Percentiles rank a stretch among this genome's conserved stretches.
These are phyloP conservation scores for Ailurus styani DNA, from an alignment of 2,113 vertebrate genomes.

Conservation along the genomic window DNA sequence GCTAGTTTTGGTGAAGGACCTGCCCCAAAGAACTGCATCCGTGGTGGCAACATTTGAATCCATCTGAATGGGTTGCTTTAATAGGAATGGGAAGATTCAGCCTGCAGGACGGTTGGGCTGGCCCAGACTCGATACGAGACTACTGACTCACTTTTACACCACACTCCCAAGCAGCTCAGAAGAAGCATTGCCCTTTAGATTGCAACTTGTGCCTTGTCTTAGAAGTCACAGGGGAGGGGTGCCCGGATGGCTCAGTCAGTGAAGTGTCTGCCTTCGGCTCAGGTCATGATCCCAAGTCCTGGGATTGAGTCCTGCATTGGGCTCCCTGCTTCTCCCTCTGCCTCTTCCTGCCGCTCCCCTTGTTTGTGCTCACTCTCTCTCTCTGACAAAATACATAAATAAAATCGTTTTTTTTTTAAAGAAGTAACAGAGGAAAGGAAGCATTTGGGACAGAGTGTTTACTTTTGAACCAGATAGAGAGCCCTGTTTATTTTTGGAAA, in stretches of 20 bases:
- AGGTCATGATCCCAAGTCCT: too few relatives aligned
- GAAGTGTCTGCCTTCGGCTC: too few relatives aligned
- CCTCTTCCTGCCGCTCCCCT: too few relatives aligned
- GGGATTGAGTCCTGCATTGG: too few relatives aligned
- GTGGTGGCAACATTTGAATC: not conserved
- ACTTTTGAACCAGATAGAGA: not conserved
- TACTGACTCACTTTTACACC: not conserved
- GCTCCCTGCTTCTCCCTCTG: too few relatives aligned
- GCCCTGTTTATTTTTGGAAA: not conserved
- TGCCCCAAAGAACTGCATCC: not conserved
- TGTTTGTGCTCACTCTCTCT: too few relatives aligned
- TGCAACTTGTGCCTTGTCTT: not conserved
- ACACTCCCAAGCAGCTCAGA: not conserved
- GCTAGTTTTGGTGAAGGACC: not conserved
- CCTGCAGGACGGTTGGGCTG: not conserved
- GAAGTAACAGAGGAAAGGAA: not conserved
- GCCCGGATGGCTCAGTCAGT: too few relatives aligned
- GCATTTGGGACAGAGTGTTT: not conserved
- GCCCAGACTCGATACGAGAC: not conserved
- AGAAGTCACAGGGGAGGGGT: not conserved
- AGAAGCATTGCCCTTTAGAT: not conserved
- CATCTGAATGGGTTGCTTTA: not conserved
- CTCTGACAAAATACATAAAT: too few relatives aligned
- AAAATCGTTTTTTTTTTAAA: too few relatives aligned
- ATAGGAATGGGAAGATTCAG: not conserved